Evolutionary conservation across 2,888 invertebrate species (phyloP).

Genomic region (Prenolepis imparis): DNA sequence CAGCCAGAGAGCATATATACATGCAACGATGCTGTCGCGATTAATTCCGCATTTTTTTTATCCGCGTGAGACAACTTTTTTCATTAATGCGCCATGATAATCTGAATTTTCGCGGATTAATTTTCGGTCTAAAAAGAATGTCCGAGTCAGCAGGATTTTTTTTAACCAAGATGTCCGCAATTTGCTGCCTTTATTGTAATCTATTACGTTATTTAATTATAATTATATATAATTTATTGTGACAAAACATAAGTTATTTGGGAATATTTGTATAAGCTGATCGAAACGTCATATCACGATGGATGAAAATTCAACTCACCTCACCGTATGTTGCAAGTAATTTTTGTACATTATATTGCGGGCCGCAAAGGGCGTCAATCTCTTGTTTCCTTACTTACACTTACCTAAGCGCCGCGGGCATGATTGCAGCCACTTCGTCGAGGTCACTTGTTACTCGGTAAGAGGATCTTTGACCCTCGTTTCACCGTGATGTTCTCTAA

Average conservation of each 20-base stretch:
- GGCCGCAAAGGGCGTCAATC: not conserved
- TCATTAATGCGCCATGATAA: not conserved
- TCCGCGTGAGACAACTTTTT: not conserved
- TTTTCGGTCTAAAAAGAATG: not conserved
- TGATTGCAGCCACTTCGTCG: constrained; percentile 42
- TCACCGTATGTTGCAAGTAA: not conserved
- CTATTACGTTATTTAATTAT: no score
- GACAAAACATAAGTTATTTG: not conserved
- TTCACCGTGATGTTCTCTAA: constrained; percentile 7
- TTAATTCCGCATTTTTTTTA: constrained; percentile 3
- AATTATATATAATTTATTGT: no score
- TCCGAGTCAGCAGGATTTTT: not conserved
- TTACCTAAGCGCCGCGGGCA: constrained; percentile 30
- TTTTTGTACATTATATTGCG: constrained; percentile 11
- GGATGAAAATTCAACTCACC: not conserved
- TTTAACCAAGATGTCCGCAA: no score
- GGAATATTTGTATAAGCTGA: not conserved
- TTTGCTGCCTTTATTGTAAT: no score
- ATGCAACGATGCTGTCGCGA: not conserved
- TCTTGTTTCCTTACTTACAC: constrained; percentile 14
- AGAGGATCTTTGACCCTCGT: constrained; percentile 56
- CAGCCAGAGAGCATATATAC: not conserved
- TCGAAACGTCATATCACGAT: no score
- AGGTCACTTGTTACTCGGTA: constrained; percentile 57
- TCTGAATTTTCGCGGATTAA: not conserved